These are phyloP conservation scores for Buphagus erythrorhynchus DNA, from an alignment of 2,797 vertebrate genomes.

Conservation along the genomic window DNA sequence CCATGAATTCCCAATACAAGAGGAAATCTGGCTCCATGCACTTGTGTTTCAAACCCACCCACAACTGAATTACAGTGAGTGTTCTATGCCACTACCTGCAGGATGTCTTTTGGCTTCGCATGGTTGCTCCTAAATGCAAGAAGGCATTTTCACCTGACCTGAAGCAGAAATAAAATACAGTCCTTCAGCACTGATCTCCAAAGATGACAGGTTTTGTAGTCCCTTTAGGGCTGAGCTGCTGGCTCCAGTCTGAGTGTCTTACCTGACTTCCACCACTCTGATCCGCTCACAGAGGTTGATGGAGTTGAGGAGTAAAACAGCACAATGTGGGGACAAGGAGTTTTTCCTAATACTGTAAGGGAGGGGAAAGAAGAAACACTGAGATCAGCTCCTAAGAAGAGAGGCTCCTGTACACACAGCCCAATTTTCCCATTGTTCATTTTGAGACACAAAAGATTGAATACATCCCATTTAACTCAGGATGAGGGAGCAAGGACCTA, in stretches of 20 bases:
- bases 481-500: background rate
- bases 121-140: constrained; percentile 38
- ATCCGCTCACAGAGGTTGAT: constrained; percentile 74
- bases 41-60: background rate
- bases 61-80: background rate
- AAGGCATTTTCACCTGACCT: constrained; percentile 57
- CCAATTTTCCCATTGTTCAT: background rate
- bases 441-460: background rate
- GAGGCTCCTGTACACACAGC: rapidly evolving
- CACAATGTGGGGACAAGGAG: constrained; percentile 53
- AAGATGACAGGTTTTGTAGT: background rate
- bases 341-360: constrained; percentile 79
- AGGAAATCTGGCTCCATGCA: background rate
- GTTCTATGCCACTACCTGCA: constrained; percentile 55
- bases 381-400: background rate
- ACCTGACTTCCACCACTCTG: constrained; percentile 83
- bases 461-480: background rate
- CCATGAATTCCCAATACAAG: background rate
- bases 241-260: background rate
- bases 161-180: background rate
- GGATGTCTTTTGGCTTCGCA: background rate
- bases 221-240: background rate
- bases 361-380: background rate
- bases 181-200: background rate
- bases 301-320: constrained; percentile 72